Evolutionary conservation across 2,888 invertebrate species (phyloP), one percentile per base, ranked within the genome.

Genomic region (Chymomyza fuscimana): DNA sequence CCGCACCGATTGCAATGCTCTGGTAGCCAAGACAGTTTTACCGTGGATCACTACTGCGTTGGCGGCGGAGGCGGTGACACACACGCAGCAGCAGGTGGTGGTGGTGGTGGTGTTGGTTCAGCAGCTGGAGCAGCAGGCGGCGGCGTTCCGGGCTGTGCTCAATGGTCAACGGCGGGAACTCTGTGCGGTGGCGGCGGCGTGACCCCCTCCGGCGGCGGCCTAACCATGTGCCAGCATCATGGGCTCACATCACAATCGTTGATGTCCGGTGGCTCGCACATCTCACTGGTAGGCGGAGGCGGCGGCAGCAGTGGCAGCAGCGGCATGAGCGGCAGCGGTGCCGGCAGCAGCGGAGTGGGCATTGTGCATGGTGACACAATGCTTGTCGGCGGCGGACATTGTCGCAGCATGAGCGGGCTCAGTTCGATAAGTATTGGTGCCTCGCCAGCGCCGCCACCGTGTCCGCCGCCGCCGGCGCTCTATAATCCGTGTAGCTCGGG

Each of bases 1-100:
- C 90, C 91, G 89, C 92, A 91, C 88, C 91, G 91, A 87, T 88
- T 92, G 88, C 92, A 92, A 92, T 92, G 92, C 90, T 92, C 92
- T 92, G 92, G 92, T 92, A 92, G 92, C 92, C 92, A 92, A 91
- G 92, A 92, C 87, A 92, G 92, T 91, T 92, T 92, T 91, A 91
- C 91, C 89, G 92, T 92, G 90, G 92, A 92, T 89, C 91, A 92
- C 86, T 92, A 91, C 89, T 92, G 91, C 90, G 92, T 91, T 89
- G 90, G 89, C 82, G 90, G 86, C 74, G 76, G 87, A 76, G 81
- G 80, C 76, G 81, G 88, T 80, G 86, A 85, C 68, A 76, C 80
- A 84, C 83, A 84, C 75, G 86, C 82, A 71, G 84, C 87, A 73
- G 86, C 81, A 65, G 79, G 75, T 70, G 79, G 79, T 76, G 79